phyloP scores from a whole-genome alignment of 2,888 invertebrate species.

The Prosopocoilus inquinatus region DNA sequence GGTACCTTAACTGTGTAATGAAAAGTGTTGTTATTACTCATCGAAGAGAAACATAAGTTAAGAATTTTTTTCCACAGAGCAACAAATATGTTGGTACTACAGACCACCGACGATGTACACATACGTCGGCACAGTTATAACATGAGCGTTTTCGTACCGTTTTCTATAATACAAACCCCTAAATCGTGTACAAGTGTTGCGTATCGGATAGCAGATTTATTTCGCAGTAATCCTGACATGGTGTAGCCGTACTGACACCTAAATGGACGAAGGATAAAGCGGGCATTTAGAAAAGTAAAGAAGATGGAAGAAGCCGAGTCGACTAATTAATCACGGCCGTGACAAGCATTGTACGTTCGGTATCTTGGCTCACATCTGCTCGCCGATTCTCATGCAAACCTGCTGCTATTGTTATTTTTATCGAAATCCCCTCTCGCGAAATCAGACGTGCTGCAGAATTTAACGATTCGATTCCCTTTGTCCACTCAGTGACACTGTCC shows the following conservation, averaged over 20 bases:
- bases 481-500: slow-evolving; percentile 25
- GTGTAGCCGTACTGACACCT: slow-evolving; percentile 22
- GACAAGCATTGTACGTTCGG: slow-evolving; percentile 34
- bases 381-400: slow-evolving; percentile 37
- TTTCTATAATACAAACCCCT: slow-evolving; percentile 18
- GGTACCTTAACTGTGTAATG: too few species aligned
- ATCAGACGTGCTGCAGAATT: slow-evolving; percentile 35
- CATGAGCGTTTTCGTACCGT: slow-evolving; percentile 7
- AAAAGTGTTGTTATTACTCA: too few species aligned
- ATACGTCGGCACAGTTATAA: too few species aligned
- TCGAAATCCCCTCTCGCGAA: slow-evolving; percentile 33
- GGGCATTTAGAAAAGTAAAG: slow-evolving; percentile 22
- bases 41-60: too few species aligned
- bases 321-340: slow-evolving; percentile 37
- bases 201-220: slow-evolving; percentile 24
- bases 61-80: too few species aligned
- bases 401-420: slow-evolving; percentile 38
- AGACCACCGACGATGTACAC: too few species aligned
- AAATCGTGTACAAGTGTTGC: slow-evolving; percentile 6
- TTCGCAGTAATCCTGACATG: slow-evolving; percentile 22
- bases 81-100: too few species aligned
- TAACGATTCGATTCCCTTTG: slow-evolving; percentile 34
- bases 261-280: slow-evolving; percentile 23
- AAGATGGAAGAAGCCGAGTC: slow-evolving; percentile 30
- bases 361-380: slow-evolving; percentile 10